Percentiles rank a stretch among this genome's conserved stretches.
Conservation (phyloP, 2,797 vertebrate species). For the Distichodus sexfasciatus region DNA sequence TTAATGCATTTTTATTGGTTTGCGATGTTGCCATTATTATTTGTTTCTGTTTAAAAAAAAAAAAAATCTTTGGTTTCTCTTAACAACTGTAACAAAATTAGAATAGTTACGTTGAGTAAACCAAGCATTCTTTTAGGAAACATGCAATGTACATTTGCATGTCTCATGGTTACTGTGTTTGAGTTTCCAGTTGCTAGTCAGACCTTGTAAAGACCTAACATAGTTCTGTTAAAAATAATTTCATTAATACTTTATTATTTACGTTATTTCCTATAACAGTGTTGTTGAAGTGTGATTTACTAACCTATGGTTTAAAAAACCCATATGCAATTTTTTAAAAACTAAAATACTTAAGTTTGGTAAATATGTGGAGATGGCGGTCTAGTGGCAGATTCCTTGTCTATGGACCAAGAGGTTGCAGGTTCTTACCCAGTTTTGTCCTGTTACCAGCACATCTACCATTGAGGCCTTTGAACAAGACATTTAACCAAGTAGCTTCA, state of each 20-base stretch:
- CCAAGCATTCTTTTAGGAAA: slow-evolving; percentile 15
- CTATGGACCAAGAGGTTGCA: too few relatives aligned
- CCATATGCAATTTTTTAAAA: neutral
- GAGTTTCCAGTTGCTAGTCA: neutral
- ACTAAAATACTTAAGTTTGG: neutral
- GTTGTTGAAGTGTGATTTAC: neutral
- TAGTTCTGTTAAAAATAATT: neutral
- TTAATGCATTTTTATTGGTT: slow-evolving; percentile 32
- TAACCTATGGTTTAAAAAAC: neutral
- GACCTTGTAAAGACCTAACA: neutral
- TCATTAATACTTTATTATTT: neutral
- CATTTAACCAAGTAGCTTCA: too few relatives aligned
- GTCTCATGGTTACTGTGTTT: slow-evolving; percentile 21
- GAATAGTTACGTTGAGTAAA: slow-evolving; percentile 33
- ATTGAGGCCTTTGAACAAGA: too few relatives aligned
- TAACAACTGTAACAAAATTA: too few relatives aligned
- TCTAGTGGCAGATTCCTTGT: too few relatives aligned
- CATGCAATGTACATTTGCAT: slow-evolving; percentile 37
- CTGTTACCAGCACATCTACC: too few relatives aligned
- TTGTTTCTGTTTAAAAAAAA: too few relatives aligned
- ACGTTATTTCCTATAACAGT: too few relatives aligned
- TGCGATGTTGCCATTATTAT: slow-evolving; percentile 46
- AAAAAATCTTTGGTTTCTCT: slow-evolving; percentile 15
- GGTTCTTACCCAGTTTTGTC: too few relatives aligned
- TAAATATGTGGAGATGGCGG: too few relatives aligned